Conservation (phyloP, 2,797 vertebrate species). For the Catharus ustulatus region DNA sequence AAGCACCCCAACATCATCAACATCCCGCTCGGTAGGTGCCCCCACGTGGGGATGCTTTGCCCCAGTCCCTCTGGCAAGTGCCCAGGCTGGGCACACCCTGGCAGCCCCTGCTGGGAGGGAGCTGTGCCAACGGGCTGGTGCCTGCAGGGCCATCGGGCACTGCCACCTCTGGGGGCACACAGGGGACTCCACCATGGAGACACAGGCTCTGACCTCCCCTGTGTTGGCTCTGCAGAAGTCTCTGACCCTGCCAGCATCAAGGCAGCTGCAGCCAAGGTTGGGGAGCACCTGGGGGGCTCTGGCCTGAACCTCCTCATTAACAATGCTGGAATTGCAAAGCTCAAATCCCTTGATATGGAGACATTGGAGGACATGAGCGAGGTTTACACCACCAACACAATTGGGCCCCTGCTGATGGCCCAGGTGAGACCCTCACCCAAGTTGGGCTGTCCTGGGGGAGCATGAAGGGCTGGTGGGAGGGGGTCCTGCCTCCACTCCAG, state of each 20-base stretch:
- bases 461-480: not conserved
- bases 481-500: too few species aligned
- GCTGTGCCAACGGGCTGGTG: accelerated
- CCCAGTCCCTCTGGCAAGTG: accelerated
- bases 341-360: accelerated
- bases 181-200: not conserved
- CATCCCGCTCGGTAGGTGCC: not conserved
- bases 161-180: not conserved
- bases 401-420: conserved; percentile 33
- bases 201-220: not conserved
- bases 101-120: not conserved
- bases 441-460: too few species aligned
- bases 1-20: not conserved
- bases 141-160: not conserved
- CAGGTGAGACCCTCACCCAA: conserved; percentile 50
- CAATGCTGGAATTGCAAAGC: not conserved
- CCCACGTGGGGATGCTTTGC: accelerated
- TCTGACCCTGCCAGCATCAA: not conserved
- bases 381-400: not conserved
- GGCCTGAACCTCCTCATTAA: conserved; percentile 59
- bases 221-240: not conserved
- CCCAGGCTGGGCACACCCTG: not conserved
- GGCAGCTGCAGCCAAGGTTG: not conserved
- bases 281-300: not conserved
- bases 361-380: not conserved